Evolutionary conservation across 1,140 invertebrate species (phyloP), one percentile per base, ranked within the genome.

Genomic region (Neodiprion pinetum): DNA sequence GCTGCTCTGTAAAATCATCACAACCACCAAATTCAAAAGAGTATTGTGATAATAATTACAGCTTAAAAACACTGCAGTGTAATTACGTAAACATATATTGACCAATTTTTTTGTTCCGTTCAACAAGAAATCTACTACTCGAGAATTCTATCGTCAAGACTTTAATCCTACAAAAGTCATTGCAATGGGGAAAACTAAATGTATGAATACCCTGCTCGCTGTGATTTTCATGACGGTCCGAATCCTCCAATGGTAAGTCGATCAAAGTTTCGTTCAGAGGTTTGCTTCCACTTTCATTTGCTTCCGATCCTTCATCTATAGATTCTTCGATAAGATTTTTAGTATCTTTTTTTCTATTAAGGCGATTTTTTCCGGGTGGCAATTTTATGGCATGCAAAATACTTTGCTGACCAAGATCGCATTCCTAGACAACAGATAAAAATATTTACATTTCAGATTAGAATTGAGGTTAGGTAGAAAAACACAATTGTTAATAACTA

Each of bases 371-470:
- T 12, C n/a, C n/a, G 0, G 75, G 70, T 74, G 85, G 88, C 40
- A 88, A 85, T 77, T 89, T 91, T 65, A 96, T 92, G 66, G 93
- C 95, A 87, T 96, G 94, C 28, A 96, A 87, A 75, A 94, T 90
- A 86, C 94, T 96, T 83, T 95, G 92, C 83, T 96, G 92, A 1
- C 95, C 95, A 61, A 96, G 90, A 90, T 96, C 94, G 87, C 95
- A 96, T 80, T 95, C 92, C 93, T 95, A 80, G 69, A 70, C 14
- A 49, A 23, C 48, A 67, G 11, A 76, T 17, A 77, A 47, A 72
- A 73, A 76, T 67, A 74, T 72, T 48, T 9, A n/a, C 67, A 28
- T 49, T 72, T 53, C 9, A 48, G 5, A 9, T 61, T 4, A 61
- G 11, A 14, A 14, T 61, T 9, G 5, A 61, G 53, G 53, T 61